A percentile compares a stretch with the other conserved stretches of the same genome.
These are phyloP conservation scores for Gnatocerus cornutus DNA, from an alignment of 2,888 invertebrate species.

Conservation along the genomic window DNA sequence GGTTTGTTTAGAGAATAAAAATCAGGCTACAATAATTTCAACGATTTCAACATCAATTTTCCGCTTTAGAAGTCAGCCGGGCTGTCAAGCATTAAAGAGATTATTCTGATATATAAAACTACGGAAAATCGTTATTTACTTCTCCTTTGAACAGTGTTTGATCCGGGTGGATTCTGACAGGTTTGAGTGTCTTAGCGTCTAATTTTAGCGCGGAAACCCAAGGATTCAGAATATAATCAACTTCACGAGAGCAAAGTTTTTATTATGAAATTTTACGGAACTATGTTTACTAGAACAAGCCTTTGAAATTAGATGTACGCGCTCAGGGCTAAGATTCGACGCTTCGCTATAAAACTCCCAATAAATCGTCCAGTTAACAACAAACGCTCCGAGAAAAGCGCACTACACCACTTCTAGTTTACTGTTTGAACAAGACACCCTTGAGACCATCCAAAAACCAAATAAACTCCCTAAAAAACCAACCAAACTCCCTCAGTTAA, in stretches of 20 bases:
- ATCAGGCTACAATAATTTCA: neutral
- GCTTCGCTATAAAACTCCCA: neutral
- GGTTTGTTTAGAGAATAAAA: neutral
- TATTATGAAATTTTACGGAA: too few species aligned
- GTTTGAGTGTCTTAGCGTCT: neutral
- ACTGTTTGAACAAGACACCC: slow-evolving; percentile 21
- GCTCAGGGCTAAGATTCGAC: neutral
- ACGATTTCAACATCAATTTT: slow-evolving; percentile 2
- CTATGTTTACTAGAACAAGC: neutral
- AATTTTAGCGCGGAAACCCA: neutral
- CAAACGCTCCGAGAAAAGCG: slow-evolving; percentile 8
- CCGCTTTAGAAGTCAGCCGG: neutral
- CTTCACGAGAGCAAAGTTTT: neutral
- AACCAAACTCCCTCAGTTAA: slow-evolving; percentile 15
- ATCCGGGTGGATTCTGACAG: neutral
- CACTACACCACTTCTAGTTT: slow-evolving; percentile 3
- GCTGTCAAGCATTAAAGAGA: neutral
- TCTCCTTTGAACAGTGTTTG: slow-evolving; percentile 4
- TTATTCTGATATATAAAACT: neutral
- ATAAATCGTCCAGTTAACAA: neutral
- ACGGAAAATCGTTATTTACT: neutral
- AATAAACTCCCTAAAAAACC: slow-evolving; percentile 4
- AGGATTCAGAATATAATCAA: neutral
- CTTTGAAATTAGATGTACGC: neutral
- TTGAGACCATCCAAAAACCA: slow-evolving; percentile 8